These are phyloP conservation scores for Enteromius anoplus DNA, from an alignment of 2,797 vertebrate species.

Conservation along the genomic window DNA sequence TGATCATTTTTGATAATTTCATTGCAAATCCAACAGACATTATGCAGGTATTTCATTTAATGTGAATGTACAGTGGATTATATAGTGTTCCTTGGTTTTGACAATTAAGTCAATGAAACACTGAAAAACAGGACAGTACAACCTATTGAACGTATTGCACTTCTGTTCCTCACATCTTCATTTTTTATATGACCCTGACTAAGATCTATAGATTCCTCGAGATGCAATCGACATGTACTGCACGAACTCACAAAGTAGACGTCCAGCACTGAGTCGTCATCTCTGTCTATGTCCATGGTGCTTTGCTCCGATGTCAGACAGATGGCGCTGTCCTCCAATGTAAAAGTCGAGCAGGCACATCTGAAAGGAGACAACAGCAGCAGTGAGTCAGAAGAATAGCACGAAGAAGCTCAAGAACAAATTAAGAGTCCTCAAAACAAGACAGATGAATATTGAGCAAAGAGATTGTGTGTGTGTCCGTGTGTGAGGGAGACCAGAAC, in stretches of 20 bases:
- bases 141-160: not conserved
- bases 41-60: not conserved
- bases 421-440: constrained; percentile 20
- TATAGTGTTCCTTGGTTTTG: not conserved
- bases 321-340: constrained; percentile 93
- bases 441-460: not conserved
- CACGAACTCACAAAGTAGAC: constrained; percentile 89
- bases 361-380: constrained; percentile 70
- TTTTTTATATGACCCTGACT: not conserved
- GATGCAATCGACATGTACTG: not conserved
- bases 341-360: constrained; percentile 91
- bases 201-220: not conserved
- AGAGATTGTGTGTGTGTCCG: not conserved
- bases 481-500: not conserved
- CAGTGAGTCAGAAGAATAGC: not conserved
- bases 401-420: not conserved
- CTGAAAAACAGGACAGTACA: not conserved
- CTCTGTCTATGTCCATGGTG: constrained; percentile 87
- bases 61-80: not conserved
- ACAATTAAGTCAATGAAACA: not conserved
- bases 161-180: not conserved
- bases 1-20: too few species aligned
- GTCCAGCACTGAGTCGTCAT: constrained; percentile 92
- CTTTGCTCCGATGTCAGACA: constrained; percentile 92
- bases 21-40: not conserved